These are phyloP conservation scores for Platanista minor DNA, from an alignment of 2,113 vertebrate genomes.

Conservation along the genomic window DNA sequence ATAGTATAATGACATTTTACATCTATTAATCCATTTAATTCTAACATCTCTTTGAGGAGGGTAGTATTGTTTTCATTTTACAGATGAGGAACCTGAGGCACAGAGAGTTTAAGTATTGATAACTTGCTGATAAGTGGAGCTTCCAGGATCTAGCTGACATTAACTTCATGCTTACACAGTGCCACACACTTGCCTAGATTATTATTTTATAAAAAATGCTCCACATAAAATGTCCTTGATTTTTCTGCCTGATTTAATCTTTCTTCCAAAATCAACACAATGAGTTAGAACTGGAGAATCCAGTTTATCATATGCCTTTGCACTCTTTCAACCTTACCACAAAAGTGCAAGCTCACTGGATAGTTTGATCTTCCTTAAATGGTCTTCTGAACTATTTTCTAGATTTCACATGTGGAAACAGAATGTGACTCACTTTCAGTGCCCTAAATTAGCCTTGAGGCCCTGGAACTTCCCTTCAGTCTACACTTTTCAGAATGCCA, in stretches of 20 bases:
- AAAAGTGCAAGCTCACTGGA: neutral
- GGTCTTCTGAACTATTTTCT: neutral
- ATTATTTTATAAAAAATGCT: neutral
- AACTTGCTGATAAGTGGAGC: neutral
- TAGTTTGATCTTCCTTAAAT: neutral
- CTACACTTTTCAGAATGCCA: neutral
- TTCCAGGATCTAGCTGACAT: neutral
- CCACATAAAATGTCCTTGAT: neutral
- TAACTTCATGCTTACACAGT: neutral
- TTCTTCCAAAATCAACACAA: neutral
- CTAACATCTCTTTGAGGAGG: neutral
- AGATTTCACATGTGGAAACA: neutral
- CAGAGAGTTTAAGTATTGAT: neutral
- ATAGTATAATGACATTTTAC: neutral
- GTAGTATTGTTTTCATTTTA: neutral
- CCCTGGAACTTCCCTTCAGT: neutral
- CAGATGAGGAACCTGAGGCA: neutral
- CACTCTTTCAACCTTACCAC: neutral
- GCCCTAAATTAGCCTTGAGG: neutral
- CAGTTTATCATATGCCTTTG: neutral
- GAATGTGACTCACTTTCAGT: neutral
- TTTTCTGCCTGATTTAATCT: neutral
- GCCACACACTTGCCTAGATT: neutral
- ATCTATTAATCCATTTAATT: neutral
- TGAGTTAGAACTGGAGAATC: neutral